Evolutionary conservation across 2,797 vertebrate species (phyloP), one percentile per base, ranked within the genome.

Genomic region (Falco rusticolus): DNA sequence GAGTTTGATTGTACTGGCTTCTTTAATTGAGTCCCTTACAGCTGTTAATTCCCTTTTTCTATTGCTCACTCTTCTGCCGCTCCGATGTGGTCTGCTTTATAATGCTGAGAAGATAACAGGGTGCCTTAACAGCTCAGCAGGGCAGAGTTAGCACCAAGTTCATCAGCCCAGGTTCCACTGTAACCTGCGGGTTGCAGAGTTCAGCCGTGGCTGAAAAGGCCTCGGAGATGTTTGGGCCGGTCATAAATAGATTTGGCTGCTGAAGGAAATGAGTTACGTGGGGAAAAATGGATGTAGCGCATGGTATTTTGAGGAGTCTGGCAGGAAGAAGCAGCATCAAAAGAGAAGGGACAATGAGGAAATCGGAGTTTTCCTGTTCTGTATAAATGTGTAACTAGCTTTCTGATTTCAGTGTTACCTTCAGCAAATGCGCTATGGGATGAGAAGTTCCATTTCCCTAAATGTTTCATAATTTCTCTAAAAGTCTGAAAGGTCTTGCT

Each of bases 271-370:
- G 39, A 83, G n/a, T 64, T 89, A 57, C 0, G 0, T 20, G n/a
- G 82, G 59, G 68, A 37, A 83, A 69, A 84, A 45, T 16, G 56
- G 61, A 71, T 64, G 59, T 39, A 84, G 70, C 3, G 0, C 66
- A 76, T 78, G 79, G 83, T 60, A 4, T 76, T 94, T 39, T n/a
- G 87, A 92, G 53, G 84, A 41, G 87, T 65, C 86, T 92, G 82
- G 31, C 87, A 94, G 95, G 92, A 92, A 87, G 74, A 80, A 63
- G 47, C 91, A 75, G 75, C 75, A 90, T 87, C 86, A 94, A 82
- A 92, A 82, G 90, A 89, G 64, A 85, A 92, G 39, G 56, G 92
- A 19, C 41, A 77, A 56, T 47, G 75, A 85, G 89, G 94, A 94
- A 89, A 68, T 80, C 29, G 9, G 53, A 68, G 90, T 89, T 95